Evolutionary conservation across 2,113 vertebrate species (phyloP).

Genomic region (Planiliza haematocheilus): DNA sequence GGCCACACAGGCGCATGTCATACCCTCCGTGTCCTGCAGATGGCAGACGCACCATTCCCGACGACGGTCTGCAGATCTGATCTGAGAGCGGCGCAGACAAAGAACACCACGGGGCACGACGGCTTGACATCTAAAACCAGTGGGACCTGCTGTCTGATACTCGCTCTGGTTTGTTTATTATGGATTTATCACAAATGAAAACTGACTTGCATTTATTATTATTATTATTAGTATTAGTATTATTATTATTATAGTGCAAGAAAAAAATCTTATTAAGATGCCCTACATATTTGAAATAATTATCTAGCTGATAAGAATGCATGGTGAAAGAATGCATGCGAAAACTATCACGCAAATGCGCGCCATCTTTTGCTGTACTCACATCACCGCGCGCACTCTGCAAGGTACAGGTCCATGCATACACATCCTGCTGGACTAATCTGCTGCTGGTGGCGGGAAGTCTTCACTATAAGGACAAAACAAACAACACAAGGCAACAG

Average conservation of each 20-base stretch:
- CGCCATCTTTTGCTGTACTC: not conserved
- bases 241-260: not conserved
- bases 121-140: constrained; percentile 60
- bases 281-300: not conserved
- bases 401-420: not conserved
- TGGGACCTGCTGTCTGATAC: constrained; percentile 42
- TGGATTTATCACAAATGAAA: not conserved
- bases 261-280: not conserved
- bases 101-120: constrained; percentile 65
- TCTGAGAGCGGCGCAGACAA: constrained; percentile 72
- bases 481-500: constrained; percentile 74
- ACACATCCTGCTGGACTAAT: constrained; percentile 2
- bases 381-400: not conserved
- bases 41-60: constrained; percentile 82
- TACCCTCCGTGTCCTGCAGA: constrained; percentile 73
- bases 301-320: not conserved
- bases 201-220: not conserved
- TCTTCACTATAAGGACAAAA: constrained; percentile 63
- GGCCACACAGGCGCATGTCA: not conserved
- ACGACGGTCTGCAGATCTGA: constrained; percentile 52
- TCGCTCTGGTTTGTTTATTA: constrained; percentile 24
- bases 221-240: constrained; percentile 10
- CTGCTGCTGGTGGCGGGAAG: constrained; percentile 41
- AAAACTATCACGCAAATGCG: not conserved
- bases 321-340: not conserved